Evolutionary conservation across 1,140 invertebrate species (phyloP).

Genomic region (Aleiodes sp.): DNA sequence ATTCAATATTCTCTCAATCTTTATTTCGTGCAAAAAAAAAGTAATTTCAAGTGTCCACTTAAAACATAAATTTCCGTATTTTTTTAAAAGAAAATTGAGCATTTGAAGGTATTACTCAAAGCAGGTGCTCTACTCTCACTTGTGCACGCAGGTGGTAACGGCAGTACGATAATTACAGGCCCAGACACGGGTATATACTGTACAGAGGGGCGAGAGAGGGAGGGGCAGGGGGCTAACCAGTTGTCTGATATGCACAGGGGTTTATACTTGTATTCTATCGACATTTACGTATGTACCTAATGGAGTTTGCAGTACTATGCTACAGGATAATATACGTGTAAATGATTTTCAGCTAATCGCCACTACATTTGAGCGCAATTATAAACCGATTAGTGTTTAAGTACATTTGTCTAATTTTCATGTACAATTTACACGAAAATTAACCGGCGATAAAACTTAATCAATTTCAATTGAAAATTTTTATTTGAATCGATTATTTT

Average conservation of each 20-base stretch:
- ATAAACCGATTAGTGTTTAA: constrained; percentile 50
- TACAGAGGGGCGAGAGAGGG: no score
- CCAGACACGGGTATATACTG: constrained; percentile 12
- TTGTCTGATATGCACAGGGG: constrained; percentile 10
- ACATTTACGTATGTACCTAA: neutral
- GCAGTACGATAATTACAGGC: constrained; percentile 39
- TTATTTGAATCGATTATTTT: no score
- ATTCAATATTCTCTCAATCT: neutral
- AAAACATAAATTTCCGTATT: neutral
- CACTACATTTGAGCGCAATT: constrained; percentile 46
- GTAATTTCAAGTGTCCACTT: neutral
- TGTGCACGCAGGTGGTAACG: constrained; percentile 39
- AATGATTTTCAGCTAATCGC: constrained; percentile 50
- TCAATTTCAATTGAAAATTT: neutral
- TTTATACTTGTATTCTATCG: constrained; percentile 7
- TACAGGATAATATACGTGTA: constrained; percentile 22
- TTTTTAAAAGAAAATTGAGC: neutral
- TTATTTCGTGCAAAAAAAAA: no score
- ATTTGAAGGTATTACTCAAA: neutral
- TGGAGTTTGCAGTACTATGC: neutral
- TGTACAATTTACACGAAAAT: constrained; percentile 3
- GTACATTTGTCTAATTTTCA: neutral
- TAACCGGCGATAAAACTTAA: neutral
- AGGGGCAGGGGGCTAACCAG: neutral
- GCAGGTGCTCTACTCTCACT: constrained; percentile 23